Evolutionary conservation across 2,113 vertebrate genomes (phyloP), one percentile per base, ranked within the genome.

Genomic region (Plecturocebus donacophilus): DNA sequence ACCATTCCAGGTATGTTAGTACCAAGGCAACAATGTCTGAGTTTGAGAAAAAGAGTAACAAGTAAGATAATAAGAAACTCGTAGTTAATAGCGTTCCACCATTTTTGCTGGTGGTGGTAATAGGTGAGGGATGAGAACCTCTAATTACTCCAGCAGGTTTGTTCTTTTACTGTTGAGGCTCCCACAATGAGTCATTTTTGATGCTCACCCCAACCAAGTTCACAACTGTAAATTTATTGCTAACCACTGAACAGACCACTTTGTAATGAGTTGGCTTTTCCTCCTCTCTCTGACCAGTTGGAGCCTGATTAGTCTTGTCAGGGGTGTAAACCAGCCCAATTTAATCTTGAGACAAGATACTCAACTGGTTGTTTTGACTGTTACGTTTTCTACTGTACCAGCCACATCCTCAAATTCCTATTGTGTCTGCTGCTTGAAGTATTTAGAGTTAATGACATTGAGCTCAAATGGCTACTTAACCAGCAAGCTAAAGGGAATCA

Each of bases 381-480:
- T 40, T 80, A 6, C 87, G 16, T 13, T 64, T 91, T 83, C 68
- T 52, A 25, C 5, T 16, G 32, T 20, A 56, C 0, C 58, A 86
- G 14, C 14, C 2, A 3, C 3, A 16, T 5, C 40, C 9, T 82
- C 2, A 2, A 45, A 21, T 71, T 16, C 6, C 17, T 49, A 25
- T 56, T 42, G 64, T 45, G 45, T 42, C 17, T 7, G 21, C 13
- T 81, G 10, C 11, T 27, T 82, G 20, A 38, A 71, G 32, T 77
- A 9, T 54, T 52, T 68, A 79, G 5, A 71, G 17, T 66, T 76
- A 56, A 75, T 85, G 27, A 70, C 25, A n/a, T 9, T 17, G 35
- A 77, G 20, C 54, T 92, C 58, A 86, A 95, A 80, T 38, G 56
- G 17, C 58, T 52, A 71, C 47, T 61, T 70, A 92, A 70, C 11